Evolutionary conservation across 2,113 vertebrate species (phyloP), one percentile per base, ranked within the genome.

Genomic region (Zapus hudsonius): DNA sequence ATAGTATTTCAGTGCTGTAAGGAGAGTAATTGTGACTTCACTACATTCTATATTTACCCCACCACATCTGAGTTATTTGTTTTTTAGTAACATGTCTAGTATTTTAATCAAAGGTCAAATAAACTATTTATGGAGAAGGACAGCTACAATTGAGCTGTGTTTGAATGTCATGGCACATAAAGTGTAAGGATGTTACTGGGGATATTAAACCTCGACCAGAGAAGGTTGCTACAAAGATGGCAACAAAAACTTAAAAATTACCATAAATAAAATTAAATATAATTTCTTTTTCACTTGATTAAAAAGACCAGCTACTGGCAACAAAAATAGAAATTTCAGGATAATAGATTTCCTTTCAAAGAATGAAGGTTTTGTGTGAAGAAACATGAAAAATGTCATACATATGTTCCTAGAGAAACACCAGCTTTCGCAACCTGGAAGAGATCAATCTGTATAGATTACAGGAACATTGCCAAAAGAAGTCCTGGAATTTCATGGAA

Each of bases 101-200:
- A 82, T 61, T 88, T 95, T 72, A 19, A 91, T 73, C 44, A 40
- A 61, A 74, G 27, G 59, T 59, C 12, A 87, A 84, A 85, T n/a
- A 15, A 1, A 27, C 42, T 70, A 6, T 72, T 15, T 22, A 36
- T 13, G 55, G 22, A 81, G 7, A 8, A 88, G 4, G 13, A 42
- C 4, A 75, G 55, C 23, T 92, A 55, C 44, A 75, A 47, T 5
- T 72, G 44, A 85, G 20, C n/a, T 0, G 1, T 40, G 5, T 66
- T 10, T 59, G 23, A 40, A 44, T 64, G 85, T 59, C 52, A 44
- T 25, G 15, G 19, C 9, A 66, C 2, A 42, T 6, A 31, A 69
- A 10, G 29, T 13, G 78, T 90, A 27, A n/a, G 20, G 42, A 42
- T 69, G 22, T 47, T 73, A 23, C 23, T 78, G 12, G 55, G 31